Base-by-base conservation (phyloP, 2,797 vertebrate genomes). In the Leptodactylus fallax region DNA sequence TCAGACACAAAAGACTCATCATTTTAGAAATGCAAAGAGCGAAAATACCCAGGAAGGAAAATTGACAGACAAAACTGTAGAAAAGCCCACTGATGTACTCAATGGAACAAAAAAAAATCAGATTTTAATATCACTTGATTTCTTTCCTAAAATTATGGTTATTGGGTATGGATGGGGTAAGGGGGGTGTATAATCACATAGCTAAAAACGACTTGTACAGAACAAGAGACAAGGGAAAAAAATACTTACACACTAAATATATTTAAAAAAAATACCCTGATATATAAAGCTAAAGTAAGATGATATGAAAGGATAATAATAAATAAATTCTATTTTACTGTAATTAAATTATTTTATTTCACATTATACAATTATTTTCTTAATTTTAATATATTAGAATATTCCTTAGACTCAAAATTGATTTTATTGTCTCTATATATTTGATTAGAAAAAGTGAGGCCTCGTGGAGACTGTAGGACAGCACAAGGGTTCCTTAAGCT, bases 1-100 rank as follows among this genome's bases (percentile, higher is more conserved):
- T 89, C 69, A 89, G 74, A 87, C 85, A 89, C 88, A 89, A 89
- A 89, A 83, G 85, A 72, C 80, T 89, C 88, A 87, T 89, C 85
- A 87, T 89, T 89, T 86, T 79, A 45, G 81, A 89, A 78, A 71
- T 61, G 85, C 74, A 76, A 77, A 87, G 80, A 79, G 55, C 58
- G 36, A 83, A 86, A 86, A 77, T 86, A 63, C 74, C 51, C 61
- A 77, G 63, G 53, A 89, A 86, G 74, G 72, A 71, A 83, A 86
- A 87, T 77, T 87, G 83, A 83, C 80, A 83, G 80, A 86, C 79
- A 76, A 71, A 79, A 83, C 27, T 65, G 71, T 71, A 53, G 61
- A 36, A 71, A 19, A 89, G 36, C 79, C 72, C 71, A 86, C 61
- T 49, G 36, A 58, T 60, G n/a, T 51, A 77, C 88, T 77, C 12